phyloP scores from a whole-genome alignment of 2,888 invertebrate genomes.

The Polyommatus icarus region DNA sequence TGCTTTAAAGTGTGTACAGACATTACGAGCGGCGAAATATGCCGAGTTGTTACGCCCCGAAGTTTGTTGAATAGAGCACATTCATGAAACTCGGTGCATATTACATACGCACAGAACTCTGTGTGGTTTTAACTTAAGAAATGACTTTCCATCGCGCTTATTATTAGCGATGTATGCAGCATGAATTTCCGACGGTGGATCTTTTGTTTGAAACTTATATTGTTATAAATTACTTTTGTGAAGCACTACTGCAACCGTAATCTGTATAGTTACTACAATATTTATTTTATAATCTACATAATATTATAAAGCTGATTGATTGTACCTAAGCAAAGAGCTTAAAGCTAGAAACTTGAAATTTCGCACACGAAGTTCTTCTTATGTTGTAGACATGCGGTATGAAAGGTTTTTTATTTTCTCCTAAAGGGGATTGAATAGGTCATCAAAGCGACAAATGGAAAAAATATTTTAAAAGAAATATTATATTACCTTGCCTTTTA shows the following conservation, averaged over 20 bases:
- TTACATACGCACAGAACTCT: slow-evolving; percentile 25
- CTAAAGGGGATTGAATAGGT: too few species aligned
- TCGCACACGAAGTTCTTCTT: too few species aligned
- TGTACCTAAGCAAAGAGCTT: too few species aligned
- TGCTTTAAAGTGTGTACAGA: slow-evolving; percentile 10
- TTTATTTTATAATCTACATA: too few species aligned
- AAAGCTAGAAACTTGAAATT: too few species aligned
- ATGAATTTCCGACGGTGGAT: background rate
- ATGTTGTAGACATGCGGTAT: too few species aligned
- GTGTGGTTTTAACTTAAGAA: slow-evolving; percentile 31
- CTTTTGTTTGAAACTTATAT: slow-evolving; percentile 5
- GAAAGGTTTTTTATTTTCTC: too few species aligned
- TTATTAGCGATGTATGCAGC: background rate
- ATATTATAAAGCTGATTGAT: too few species aligned
- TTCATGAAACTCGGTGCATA: slow-evolving; percentile 35
- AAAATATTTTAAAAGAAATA: too few species aligned
- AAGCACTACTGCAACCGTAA: background rate
- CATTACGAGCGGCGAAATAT: slow-evolving; percentile 33
- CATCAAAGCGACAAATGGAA: too few species aligned
- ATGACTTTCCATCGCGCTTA: slow-evolving; percentile 23
- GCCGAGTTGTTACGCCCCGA: slow-evolving; percentile 37
- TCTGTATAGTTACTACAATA: too few species aligned
- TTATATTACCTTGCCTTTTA: too few species aligned
- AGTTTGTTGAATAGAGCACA: slow-evolving; percentile 40
- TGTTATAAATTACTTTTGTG: background rate